Evolutionary conservation across 1,140 invertebrate genomes (phyloP).

Genomic region (Hyles vespertilio): DNA sequence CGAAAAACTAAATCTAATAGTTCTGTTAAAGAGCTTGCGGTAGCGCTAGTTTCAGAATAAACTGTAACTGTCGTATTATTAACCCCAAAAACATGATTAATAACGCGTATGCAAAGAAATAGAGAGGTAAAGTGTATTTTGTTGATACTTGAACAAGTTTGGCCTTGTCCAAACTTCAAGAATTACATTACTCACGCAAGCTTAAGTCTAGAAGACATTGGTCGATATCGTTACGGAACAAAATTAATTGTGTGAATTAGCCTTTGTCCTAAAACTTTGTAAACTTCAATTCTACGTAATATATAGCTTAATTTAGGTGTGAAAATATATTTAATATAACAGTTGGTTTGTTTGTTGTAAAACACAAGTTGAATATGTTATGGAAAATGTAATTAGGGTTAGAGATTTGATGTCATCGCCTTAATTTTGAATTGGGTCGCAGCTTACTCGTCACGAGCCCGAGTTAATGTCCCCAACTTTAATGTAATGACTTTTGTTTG

Average conservation of each 20-base stretch:
- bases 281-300: no score
- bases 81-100: no score
- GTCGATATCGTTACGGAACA: constrained; percentile 3
- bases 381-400: not conserved
- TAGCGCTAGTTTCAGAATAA: no score
- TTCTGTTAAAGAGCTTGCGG: no score
- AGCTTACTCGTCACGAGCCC: not conserved
- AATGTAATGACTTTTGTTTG: constrained; percentile 55
- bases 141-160: not conserved
- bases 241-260: constrained; percentile 1
- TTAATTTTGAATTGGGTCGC: not conserved
- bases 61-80: no score
- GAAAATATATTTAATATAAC: no score
- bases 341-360: no score
- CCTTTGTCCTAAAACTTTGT: not conserved
- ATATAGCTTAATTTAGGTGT: no score
- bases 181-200: constrained; percentile 5
- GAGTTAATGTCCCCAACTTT: constrained; percentile 30
- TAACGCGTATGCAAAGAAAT: no score
- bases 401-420: not conserved
- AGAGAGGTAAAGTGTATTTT: no score
- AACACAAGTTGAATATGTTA: no score
- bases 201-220: not conserved
- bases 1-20: no score
- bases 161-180: constrained; percentile 2